Evolutionary conservation across 2,888 invertebrate genomes (phyloP), one percentile per base, ranked within the genome.

Genomic region (Amblyteles armatorius): DNA sequence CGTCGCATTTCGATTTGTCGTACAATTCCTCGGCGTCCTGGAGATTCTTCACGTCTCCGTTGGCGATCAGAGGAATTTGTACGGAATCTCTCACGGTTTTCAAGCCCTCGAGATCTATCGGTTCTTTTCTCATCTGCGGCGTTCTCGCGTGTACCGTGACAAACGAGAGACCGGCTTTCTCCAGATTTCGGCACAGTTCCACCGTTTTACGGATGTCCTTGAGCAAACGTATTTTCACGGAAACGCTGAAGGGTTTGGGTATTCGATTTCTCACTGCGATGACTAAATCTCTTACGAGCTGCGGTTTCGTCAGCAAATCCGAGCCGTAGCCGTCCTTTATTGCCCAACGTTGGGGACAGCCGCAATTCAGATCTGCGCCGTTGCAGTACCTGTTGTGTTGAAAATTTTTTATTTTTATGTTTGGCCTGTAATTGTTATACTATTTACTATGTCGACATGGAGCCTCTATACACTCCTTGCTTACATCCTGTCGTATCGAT

Each of bases 261-360:
- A 99, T 95, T 86, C 95, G 95, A 90, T 97, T 97, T 90, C 96
- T 95, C 19, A 98, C 96, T 90, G 96, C 96, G 89, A 94, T 95
- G 0, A 99, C 96, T 91, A 99, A 95, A 90, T 98, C 98, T 87
- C 96, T 95, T 5, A 99, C 96, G 11, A 96, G 90, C 91, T 99
- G 97, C 6, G 99, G 99, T 88, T 97, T 96, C 11, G 96, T 96
- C 26, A 99, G 94, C 87, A 99, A 94, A 83, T 97, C 96, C 91
- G 97, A 97, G 0, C 99, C 99, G 92, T 98, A 97, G 3, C 98
- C 98, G 92, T 98, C 97, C 88, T 97, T 96, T 94, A 98, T 97
- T 0, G 99, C 99, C 99, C 99, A 99, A 88, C 96, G 95, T 94
- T 99, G 99, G 0, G 99, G 99, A 90, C 99, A 99, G 0, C 99